Conservation (phyloP, 2,797 vertebrate species). For the Scleropages formosus region DNA sequence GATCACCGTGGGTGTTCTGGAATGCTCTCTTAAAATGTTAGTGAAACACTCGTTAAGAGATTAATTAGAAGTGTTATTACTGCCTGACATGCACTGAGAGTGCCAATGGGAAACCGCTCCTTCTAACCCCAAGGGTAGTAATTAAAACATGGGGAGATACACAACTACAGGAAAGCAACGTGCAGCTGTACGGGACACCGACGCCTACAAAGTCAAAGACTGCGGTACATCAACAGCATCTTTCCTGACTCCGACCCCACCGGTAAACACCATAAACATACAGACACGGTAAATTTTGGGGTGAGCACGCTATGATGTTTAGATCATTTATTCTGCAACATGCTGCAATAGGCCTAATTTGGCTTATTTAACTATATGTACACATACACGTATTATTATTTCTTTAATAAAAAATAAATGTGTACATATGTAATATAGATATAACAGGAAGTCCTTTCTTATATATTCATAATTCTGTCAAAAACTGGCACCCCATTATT, state of each 20-base stretch:
- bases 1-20: slow-evolving; percentile 1
- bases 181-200: not conserved
- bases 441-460: no score
- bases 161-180: slow-evolving; percentile 1
- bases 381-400: no score
- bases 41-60: slow-evolving; percentile 28
- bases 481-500: not conserved
- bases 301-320: not conserved
- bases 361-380: no score
- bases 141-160: slow-evolving; percentile 23
- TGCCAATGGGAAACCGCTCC: not conserved
- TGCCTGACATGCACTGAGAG: not conserved
- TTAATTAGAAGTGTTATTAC: slow-evolving; percentile 30
- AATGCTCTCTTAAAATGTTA: slow-evolving; percentile 16
- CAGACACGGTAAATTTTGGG: not conserved
- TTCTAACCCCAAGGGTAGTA: slow-evolving; percentile 13
- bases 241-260: not conserved
- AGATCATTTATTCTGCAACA: not conserved
- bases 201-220: slow-evolving; percentile 16
- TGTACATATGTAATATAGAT: no score
- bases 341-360: not conserved
- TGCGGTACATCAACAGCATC: not conserved
- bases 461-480: not conserved
- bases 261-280: no score
- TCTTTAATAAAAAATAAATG: no score